A percentile compares a stretch with the other conserved stretches of the same genome.
phyloP scores from a whole-genome alignment of 2,797 vertebrate species.

The Gymnodraco acuticeps region DNA sequence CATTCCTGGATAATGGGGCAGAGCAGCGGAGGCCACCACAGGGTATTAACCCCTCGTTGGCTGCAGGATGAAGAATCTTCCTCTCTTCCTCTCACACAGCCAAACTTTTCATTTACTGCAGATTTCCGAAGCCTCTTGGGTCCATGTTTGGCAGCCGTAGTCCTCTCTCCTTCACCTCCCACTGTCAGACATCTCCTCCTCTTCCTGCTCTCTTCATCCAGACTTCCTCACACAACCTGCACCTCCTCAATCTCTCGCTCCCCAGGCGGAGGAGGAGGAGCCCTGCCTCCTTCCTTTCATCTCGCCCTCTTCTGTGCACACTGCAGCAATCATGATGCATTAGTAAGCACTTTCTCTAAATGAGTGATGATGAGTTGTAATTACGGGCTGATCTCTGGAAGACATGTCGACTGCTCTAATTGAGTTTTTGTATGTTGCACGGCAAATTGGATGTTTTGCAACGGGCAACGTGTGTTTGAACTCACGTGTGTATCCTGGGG shows the following conservation, averaged over 20 bases:
- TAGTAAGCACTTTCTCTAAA: conserved; percentile 70
- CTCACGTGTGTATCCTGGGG: conserved; percentile 1
- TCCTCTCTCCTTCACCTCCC: conserved; percentile 64
- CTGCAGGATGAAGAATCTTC: background rate
- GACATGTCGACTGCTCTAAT: conserved; percentile 52
- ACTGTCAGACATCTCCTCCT: conserved; percentile 71
- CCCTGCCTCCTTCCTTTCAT: conserved; percentile 60
- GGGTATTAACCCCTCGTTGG: conserved; percentile 61
- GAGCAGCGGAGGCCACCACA: conserved; percentile 53
- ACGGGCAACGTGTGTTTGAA: conserved; percentile 17
- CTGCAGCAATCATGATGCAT: conserved; percentile 60
- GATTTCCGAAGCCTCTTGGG: conserved; percentile 50
- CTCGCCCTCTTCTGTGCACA: conserved; percentile 31
- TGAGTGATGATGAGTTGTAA: conserved; percentile 65
- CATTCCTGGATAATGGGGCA: conserved; percentile 61
- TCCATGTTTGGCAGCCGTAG: conserved; percentile 55
- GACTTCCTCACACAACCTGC: conserved; percentile 40
- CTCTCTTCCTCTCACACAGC: conserved; percentile 5
- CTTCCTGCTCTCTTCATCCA: conserved; percentile 55
- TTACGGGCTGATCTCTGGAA: conserved; percentile 60
- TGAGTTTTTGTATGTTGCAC: conserved; percentile 46
- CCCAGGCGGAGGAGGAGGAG: conserved; percentile 24
- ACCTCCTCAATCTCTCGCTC: conserved; percentile 23
- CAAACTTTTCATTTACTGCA: conserved; percentile 14
- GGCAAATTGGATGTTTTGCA: conserved; percentile 48